These are phyloP conservation scores for Drosophila mercatorum DNA, from an alignment of 2,888 invertebrate genomes.

Conservation along the genomic window DNA sequence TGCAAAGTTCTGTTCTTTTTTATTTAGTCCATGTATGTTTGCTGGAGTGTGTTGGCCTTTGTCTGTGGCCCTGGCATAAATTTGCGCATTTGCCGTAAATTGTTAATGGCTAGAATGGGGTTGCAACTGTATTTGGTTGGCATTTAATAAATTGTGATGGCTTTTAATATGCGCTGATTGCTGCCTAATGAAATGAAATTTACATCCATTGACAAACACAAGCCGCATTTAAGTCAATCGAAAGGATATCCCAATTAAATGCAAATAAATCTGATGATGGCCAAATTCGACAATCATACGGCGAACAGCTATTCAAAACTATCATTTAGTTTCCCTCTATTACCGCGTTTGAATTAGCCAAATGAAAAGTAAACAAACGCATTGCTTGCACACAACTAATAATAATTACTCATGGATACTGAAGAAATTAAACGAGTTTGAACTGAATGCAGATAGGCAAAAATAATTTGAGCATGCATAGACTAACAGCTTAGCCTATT, in stretches of 20 bases:
- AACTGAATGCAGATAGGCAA: neutral
- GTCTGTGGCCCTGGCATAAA: conserved; percentile 36
- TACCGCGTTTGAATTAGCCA: neutral
- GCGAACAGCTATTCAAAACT: neutral
- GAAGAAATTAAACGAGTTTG: neutral
- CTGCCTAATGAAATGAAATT: conserved; percentile 32
- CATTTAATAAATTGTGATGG: conserved; percentile 36
- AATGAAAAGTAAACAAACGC: neutral
- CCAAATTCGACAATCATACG: neutral
- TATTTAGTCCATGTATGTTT: neutral
- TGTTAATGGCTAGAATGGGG: conserved; percentile 27
- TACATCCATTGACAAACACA: conserved; percentile 10
- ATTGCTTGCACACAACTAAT: neutral
- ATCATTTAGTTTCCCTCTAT: neutral
- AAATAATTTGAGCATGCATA: neutral
- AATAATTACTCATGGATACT: neutral
- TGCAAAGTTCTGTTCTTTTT: conserved; percentile 14
- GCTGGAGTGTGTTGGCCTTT: conserved; percentile 12
- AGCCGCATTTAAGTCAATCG: conserved; percentile 18
- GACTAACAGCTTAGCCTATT: too few species aligned
- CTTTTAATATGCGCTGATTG: conserved; percentile 36
- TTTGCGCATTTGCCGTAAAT: conserved; percentile 34
- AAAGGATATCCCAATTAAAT: conserved; percentile 1
- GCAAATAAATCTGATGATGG: neutral
- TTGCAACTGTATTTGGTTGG: conserved; percentile 32